Evolutionary conservation across 2,888 invertebrate genomes (phyloP).

Genomic region (Scrobipalpa costella): DNA sequence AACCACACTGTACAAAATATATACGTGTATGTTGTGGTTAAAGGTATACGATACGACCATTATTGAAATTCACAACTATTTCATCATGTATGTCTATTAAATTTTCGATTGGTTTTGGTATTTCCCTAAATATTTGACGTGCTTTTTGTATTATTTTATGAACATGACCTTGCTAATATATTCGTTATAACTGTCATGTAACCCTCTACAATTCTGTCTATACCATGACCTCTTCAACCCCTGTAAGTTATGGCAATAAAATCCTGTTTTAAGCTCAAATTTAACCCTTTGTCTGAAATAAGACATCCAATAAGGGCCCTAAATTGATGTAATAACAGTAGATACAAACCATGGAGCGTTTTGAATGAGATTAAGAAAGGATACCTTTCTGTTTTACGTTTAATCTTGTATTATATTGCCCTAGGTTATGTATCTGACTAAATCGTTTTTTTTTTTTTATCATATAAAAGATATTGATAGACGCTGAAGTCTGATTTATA

Average conservation of each 20-base stretch:
- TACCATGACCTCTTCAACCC: conserved; percentile 53
- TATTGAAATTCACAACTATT: too few species aligned
- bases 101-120: too few species aligned
- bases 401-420: neutral
- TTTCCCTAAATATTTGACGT: too few species aligned
- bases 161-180: neutral
- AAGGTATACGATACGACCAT: too few species aligned
- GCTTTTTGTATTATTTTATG: too few species aligned
- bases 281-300: conserved; percentile 13
- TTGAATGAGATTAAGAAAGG: neutral
- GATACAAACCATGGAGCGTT: neutral
- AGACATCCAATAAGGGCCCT: conserved; percentile 27
- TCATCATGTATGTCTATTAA: too few species aligned
- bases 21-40: too few species aligned
- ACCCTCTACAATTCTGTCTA: conserved; percentile 37
- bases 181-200: neutral
- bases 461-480: too few species aligned
- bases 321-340: conserved; percentile 29
- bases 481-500: too few species aligned
- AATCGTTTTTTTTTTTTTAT: too few species aligned
- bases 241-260: conserved; percentile 53
- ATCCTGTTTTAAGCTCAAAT: conserved; percentile 49
- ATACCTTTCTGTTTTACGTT: neutral
- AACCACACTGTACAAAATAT: too few species aligned
- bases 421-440: neutral